Conservation (phyloP, 2,797 vertebrate genomes). For the Hylomyscus alleni region DNA sequence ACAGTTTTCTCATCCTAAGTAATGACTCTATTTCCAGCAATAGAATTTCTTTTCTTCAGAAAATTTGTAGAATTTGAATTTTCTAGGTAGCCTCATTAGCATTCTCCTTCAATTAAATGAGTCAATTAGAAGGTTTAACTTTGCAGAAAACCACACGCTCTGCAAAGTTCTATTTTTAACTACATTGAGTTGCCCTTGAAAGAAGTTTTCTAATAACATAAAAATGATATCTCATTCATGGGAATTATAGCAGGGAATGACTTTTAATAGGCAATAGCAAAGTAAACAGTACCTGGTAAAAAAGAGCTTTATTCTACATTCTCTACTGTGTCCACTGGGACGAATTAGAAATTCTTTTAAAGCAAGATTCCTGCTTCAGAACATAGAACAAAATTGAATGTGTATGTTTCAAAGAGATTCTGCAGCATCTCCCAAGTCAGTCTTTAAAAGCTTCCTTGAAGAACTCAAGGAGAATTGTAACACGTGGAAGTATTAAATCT, state of each 20-base stretch:
- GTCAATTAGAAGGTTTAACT: conserved; percentile 57
- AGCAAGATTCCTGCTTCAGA: conserved; percentile 77
- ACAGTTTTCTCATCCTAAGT: neutral
- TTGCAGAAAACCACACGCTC: conserved; percentile 80
- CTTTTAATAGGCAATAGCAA: conserved; percentile 80
- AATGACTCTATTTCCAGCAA: neutral
- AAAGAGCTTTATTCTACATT: conserved; percentile 81
- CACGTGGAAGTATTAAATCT: conserved; percentile 77
- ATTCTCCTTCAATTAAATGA: neutral
- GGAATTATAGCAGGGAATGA: conserved; percentile 84
- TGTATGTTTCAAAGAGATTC: conserved; percentile 87
- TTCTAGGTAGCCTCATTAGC: neutral
- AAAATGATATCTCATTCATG: conserved; percentile 76
- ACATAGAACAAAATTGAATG: conserved; percentile 83
- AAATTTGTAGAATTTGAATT: conserved; percentile 40
- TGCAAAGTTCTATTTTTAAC: conserved; percentile 79
- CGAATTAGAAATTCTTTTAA: conserved; percentile 88
- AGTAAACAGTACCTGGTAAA: conserved; percentile 82
- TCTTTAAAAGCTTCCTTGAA: conserved; percentile 86
- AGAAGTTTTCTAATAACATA: conserved; percentile 83
- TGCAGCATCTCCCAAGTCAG: conserved; percentile 87
- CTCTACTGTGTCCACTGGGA: conserved; percentile 82
- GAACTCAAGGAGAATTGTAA: conserved; percentile 85
- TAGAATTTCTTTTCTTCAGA: conserved; percentile 1
- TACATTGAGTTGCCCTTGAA: conserved; percentile 85